Conservation (phyloP, 2,113 vertebrate species). For the Erythrolamprus reginae region DNA sequence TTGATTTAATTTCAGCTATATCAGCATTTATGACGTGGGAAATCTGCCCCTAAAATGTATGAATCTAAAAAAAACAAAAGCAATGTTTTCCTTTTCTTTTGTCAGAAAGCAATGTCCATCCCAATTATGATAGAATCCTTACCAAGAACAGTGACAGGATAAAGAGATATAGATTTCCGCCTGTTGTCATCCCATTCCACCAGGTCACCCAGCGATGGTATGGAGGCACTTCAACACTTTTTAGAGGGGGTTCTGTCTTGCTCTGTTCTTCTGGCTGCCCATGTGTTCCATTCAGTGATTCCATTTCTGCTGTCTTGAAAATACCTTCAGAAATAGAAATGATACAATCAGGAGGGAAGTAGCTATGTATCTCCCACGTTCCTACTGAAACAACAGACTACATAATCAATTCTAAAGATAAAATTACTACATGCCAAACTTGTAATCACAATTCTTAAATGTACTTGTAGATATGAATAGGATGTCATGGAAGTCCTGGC, state of each 20-base stretch:
- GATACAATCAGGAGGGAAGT: constrained; percentile 34
- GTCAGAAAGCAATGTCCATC: background rate
- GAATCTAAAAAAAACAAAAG: constrained; percentile 7
- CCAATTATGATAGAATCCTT: constrained; percentile 49
- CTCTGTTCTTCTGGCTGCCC: constrained; percentile 44
- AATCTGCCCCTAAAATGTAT: background rate
- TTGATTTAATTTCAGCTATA: background rate
- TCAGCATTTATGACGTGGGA: background rate
- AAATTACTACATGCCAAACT: constrained; percentile 46
- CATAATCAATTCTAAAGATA: background rate
- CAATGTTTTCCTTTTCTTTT: background rate
- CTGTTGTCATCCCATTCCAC: constrained; percentile 75
- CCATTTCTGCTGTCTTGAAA: constrained; percentile 63
- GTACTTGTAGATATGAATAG: constrained; percentile 56
- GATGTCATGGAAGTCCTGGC: constrained; percentile 64
- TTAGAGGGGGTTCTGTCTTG: constrained; percentile 59
- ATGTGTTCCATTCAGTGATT: constrained; percentile 57
- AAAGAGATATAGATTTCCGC: constrained; percentile 76
- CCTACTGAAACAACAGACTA: background rate
- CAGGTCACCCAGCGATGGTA: constrained; percentile 59
- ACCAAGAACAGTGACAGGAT: constrained; percentile 86
- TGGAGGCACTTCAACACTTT: constrained; percentile 57
- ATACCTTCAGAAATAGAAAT: constrained; percentile 50
- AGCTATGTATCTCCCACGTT: background rate
- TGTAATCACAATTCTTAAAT: constrained; percentile 52